These are phyloP conservation scores for Meriones unguiculatus DNA, from an alignment of 2,113 vertebrate species.

Conservation along the genomic window DNA sequence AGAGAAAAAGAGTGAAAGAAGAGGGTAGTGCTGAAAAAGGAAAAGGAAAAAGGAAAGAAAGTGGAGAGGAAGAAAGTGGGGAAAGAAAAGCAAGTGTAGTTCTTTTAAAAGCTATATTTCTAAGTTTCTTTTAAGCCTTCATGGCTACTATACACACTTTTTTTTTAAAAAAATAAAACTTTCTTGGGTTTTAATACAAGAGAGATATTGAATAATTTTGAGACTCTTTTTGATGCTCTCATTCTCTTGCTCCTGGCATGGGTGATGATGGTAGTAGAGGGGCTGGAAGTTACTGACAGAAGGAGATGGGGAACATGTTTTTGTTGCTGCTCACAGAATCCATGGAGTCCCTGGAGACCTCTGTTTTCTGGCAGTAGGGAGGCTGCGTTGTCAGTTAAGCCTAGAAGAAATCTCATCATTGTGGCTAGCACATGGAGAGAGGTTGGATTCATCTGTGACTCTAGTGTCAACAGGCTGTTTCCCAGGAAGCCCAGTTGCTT, in stretches of 20 bases:
- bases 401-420: constrained; percentile 33
- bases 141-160: not conserved
- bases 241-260: not conserved
- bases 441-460: constrained; percentile 25
- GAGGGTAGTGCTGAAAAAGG: no score
- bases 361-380: not conserved
- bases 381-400: constrained; percentile 31
- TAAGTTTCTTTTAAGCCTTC: constrained; percentile 57
- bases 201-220: constrained; percentile 26
- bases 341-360: not conserved
- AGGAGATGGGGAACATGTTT: constrained; percentile 5
- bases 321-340: constrained; percentile 13
- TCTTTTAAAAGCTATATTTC: constrained; percentile 20
- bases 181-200: not conserved
- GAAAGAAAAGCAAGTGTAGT: not conserved
- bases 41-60: not conserved
- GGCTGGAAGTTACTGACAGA: not conserved
- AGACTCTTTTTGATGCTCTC: not conserved
- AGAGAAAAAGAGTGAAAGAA: not conserved
- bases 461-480: not conserved
- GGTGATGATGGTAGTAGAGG: not conserved
- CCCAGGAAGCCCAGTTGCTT: constrained; percentile 34
- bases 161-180: not conserved
- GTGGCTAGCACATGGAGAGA: not conserved
- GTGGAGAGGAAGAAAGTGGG: no score